Evolutionary conservation across 2,113 vertebrate genomes (phyloP), one percentile per base, ranked within the genome.

Genomic region (Campylomormyrus tamandua): DNA sequence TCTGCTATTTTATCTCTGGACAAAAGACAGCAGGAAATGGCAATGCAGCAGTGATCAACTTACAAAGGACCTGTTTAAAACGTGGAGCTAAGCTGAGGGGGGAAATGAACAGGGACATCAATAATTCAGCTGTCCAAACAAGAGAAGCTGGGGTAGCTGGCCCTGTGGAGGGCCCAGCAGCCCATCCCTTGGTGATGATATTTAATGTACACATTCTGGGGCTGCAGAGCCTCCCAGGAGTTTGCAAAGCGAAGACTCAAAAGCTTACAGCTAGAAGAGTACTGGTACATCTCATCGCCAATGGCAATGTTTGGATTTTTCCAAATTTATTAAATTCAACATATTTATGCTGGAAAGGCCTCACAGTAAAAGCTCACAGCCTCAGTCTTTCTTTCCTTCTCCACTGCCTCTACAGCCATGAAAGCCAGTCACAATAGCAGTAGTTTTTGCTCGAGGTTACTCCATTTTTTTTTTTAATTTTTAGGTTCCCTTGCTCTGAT

Each of bases 111-210:
- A 56, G 90, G 90, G 39, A 50, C 92, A 94, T 96, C 92, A 95
- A 95, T 94, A 95, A 96, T 95, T 94, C 89, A 95, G 94, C 90
- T 84, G 92, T 92, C 91, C 90, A 93, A 94, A 94, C 92, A 94
- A 93, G 92, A 90, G 89, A 58, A 92, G 92, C 90, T 87, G 83
- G 92, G 91, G 92, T 92, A 89, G 89, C 88, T 83, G 89, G 93
- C 3, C 93, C 77, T 89, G 88, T 90, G 90, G 92, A 90, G 88
- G 88, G 90, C 91, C 91, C 91, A 89, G 90, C 90, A 92, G 92
- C 92, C 89, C 88, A 94, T 94, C 93, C 91, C 90, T 46, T 31
- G 91, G 90, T 92, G 93, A 89, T 90, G 92, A 95, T 94, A 92
- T 93, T 92, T 93, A 91, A 90, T 91, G 89, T 92, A 89, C 66